Percentiles rank a stretch among this genome's conserved stretches.
These are phyloP conservation scores for Hassar affinis DNA, from an alignment of 2,113 vertebrate species.

Conservation along the genomic window DNA sequence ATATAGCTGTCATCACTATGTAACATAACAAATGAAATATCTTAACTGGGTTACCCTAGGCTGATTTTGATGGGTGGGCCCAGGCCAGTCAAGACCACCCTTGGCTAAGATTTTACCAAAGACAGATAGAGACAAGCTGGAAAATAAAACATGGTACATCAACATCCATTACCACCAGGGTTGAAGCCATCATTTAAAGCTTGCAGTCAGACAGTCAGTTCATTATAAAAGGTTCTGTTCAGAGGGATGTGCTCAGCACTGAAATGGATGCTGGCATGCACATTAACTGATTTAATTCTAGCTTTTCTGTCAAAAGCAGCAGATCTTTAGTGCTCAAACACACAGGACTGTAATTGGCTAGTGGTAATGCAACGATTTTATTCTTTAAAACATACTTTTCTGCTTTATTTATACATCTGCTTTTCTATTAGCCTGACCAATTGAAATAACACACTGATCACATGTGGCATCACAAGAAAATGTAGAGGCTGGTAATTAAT, in stretches of 20 bases:
- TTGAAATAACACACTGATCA: background rate
- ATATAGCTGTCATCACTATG: background rate
- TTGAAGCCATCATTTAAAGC: background rate
- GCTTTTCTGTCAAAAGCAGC: background rate
- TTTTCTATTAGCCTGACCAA: background rate
- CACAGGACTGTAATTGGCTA: background rate
- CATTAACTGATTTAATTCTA: background rate
- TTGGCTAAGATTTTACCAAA: background rate
- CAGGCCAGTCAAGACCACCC: background rate
- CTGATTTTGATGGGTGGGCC: background rate
- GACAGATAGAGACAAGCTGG: background rate
- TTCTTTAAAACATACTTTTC: background rate
- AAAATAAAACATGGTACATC: background rate
- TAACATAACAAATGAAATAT: background rate
- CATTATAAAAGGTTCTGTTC: background rate
- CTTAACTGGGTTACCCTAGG: background rate
- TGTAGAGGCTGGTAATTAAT: slow-evolving; percentile 2
- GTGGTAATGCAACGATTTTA: background rate
- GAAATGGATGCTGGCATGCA: background rate
- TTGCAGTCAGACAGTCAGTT: background rate
- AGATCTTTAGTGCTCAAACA: background rate
- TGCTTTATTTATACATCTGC: background rate
- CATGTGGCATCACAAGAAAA: background rate
- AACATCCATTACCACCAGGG: background rate
- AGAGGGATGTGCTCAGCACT: background rate